Base-by-base conservation (phyloP, 1,140 invertebrate species). In the Drusus annulatus region DNA sequence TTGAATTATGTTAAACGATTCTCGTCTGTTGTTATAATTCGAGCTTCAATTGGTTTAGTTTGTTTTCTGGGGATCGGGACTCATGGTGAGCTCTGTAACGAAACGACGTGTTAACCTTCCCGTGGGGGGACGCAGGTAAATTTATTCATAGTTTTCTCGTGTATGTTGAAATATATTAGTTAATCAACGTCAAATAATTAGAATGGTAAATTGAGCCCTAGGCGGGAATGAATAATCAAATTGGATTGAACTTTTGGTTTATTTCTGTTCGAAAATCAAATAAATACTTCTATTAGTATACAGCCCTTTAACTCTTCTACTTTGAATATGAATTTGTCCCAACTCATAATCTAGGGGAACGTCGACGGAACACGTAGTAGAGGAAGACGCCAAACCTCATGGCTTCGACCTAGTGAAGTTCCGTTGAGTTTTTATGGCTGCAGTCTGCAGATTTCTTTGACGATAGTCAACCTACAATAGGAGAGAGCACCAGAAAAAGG, bases 1-100 rank as follows among this genome's bases (percentile, higher is more conserved):
- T 62, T 68, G 79, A 80, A 80, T 80, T 80, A 80, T 80, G 79
- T 80, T 80, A 76, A 80, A 80, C 58, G 71, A 71, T 80, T 80
- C 68, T 80, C 52, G 68, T 75, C 58, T 76, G 75, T 76, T 76
- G 45, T 76, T 63, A 76, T 76, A 76, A 76, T 76, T 76, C 54
- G 75, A 63, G 60, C 75, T 76, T 65, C 58, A 65, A 76, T 76
- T 65, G 75, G 60, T 65, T 52, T 28, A 63, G 75, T 76, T 76
- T 76, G 58, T 76, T 76, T 76, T 76, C 60, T 58, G 51, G 5
- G 51, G 51, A 54, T 71, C 4, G 28, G 28, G 31, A 56, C 58
- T 63, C n/a, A 56, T 76, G 74, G 54, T 28, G 74, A 21, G 69
- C 16, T 79, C 78, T 50, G 21, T 3, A 56, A 56, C 73, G 65